Percentiles rank a stretch among this genome's conserved stretches.
phyloP scores from a whole-genome alignment of 2,113 vertebrate species.

The Chascanopsetta lugubris region DNA sequence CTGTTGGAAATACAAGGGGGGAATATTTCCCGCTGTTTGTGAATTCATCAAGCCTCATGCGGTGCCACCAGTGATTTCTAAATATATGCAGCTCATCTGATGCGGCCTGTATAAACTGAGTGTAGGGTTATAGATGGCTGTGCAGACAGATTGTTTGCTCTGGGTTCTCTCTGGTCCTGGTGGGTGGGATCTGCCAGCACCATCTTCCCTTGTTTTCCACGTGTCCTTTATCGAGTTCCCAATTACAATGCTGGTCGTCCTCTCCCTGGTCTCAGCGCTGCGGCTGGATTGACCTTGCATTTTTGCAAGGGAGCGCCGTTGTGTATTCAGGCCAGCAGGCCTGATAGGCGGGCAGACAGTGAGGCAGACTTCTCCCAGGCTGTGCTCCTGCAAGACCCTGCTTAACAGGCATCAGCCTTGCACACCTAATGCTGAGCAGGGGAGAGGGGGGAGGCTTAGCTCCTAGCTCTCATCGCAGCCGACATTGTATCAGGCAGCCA shows the following conservation, averaged over 20 bases:
- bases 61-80: conserved; percentile 68
- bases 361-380: conserved; percentile 56
- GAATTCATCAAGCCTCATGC: conserved; percentile 69
- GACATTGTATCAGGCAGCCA: conserved; percentile 54
- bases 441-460: conserved; percentile 48
- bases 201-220: conserved; percentile 62
- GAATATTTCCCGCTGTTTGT: conserved; percentile 66
- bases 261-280: conserved; percentile 47
- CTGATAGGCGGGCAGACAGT: conserved; percentile 61
- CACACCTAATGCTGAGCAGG: conserved; percentile 58
- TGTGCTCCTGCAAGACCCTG: conserved; percentile 61
- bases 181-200: conserved; percentile 58
- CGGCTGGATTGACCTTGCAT: conserved; percentile 71
- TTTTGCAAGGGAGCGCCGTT: conserved; percentile 55
- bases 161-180: conserved; percentile 41
- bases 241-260: conserved; percentile 67
- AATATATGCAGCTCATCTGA: conserved; percentile 73
- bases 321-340: conserved; percentile 64
- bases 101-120: conserved; percentile 68
- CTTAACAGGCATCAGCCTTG: conserved; percentile 69
- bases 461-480: conserved; percentile 50
- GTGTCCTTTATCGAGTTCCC: conserved; percentile 68
- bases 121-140: conserved; percentile 57
- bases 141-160: conserved; percentile 71
- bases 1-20: conserved; percentile 54